phyloP scores from a whole-genome alignment of 2,113 vertebrate species.

The Crypturellus undulatus region DNA sequence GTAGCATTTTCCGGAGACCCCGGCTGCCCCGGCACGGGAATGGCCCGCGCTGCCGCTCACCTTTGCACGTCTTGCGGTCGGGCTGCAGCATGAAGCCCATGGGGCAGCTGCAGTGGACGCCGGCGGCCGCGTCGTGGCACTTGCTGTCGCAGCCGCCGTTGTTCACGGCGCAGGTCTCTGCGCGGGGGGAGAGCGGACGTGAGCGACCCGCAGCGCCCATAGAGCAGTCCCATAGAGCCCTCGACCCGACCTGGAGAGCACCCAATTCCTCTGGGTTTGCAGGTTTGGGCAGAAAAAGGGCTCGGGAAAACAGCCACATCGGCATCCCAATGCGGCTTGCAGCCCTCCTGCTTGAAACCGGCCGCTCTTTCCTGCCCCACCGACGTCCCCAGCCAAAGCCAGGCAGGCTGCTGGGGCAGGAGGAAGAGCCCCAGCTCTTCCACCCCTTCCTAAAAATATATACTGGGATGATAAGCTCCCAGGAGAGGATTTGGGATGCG shows the following conservation, averaged over 20 bases:
- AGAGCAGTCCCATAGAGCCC: too few species aligned
- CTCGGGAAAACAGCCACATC: neutral
- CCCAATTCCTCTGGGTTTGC: too few species aligned
- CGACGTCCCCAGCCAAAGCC: neutral
- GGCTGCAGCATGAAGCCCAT: constrained; percentile 96
- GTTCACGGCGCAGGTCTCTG: constrained; percentile 98
- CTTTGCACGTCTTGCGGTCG: constrained; percentile 98
- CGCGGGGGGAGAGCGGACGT: neutral
- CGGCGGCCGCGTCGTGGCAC: constrained; percentile 92
- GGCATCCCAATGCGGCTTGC: neutral
- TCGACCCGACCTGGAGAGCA: too few species aligned
- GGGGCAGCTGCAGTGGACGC: constrained; percentile 97
- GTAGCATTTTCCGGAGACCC: too few species aligned
- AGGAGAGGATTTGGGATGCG: too few species aligned
- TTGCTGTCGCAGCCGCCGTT: constrained; percentile 98
- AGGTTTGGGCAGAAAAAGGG: too few species aligned
- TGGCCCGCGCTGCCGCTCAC: constrained; percentile 61
- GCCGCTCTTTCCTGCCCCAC: constrained; percentile 5
- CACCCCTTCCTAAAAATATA: constrained; percentile 30
- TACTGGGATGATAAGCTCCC: too few species aligned
- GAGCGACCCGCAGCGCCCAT: neutral
- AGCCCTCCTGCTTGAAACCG: neutral
- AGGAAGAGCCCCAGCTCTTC: neutral
- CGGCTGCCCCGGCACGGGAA: rapidly evolving
- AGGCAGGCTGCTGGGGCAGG: neutral